Base-by-base conservation (phyloP, 2,113 vertebrate genomes). In the Crotalus horridus region DNA sequence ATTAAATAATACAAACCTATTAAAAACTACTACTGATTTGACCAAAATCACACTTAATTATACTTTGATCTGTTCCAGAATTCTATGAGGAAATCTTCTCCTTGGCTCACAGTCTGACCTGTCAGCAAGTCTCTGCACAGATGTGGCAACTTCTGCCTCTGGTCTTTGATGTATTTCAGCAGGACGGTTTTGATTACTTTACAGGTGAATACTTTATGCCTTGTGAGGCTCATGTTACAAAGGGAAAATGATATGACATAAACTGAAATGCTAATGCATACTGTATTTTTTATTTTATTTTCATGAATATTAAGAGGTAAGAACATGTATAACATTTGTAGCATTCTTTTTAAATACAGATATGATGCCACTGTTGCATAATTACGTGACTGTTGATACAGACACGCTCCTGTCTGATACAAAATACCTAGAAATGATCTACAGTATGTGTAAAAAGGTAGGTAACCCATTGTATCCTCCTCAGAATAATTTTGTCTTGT, bases 361-460 rank as follows among this genome's bases (percentile, higher is more conserved):
- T 96, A 99, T 99, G 99, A 99, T 99, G 99, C 99, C 99, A 95
- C 98, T 99, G 90, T 98, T 99, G 95, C 99, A 99, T 97, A 99
- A 99, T 97, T 99, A 99, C 5, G 98, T 99, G 94, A 99, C 99
- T 61, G 99, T 99, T 91, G 99, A 99, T 96, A 99, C 99, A 91
- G 98, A 99, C 94, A 99, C 98, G 0, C 98, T 99, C 94, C 95
- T 99, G 33, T 99, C 99, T 85, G 99, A 99, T 97, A 99, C 99
- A 93, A 99, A 99, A 97, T 99, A 99, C 93, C 98, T 99, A 97
- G 99, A 99, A 97, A 99, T 99, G 97, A 99, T 99, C 96, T 99
- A 99, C 97, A 99, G 97, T 97, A 99, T 99, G 99, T 99, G 99
- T 97, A 99, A 99, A 97, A 99, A 99, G 99, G 99, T 99, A 97